Base-by-base conservation (phyloP, 2,113 vertebrate genomes). In the Campylomormyrus numenius region DNA sequence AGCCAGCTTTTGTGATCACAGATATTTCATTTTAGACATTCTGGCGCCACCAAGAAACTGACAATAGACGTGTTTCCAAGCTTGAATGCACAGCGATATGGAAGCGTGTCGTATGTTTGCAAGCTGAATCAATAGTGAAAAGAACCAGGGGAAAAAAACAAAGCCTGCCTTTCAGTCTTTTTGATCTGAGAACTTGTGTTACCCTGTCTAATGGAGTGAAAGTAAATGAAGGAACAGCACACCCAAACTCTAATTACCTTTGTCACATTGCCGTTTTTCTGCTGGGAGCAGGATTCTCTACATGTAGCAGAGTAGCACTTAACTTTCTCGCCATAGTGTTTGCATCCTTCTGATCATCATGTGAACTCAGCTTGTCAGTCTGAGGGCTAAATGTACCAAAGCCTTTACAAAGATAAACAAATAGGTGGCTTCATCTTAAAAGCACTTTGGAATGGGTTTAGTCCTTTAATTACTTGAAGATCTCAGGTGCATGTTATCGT, bases 11-110 rank as follows among this genome's bases (percentile, higher is more conserved):
- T 53, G 48, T 87, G 85, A 53, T 87, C 48, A 35, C 17, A 52
- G 49, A 87, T 86, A 27, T 86, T 87, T 35, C 85, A 52, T 87
- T 87, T n/a, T 56, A 52, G 85, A 87, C 24, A 46, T 87, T 46
- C 49, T 46, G n/a, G 7, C 0, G 48, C 27, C 21, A 48, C 48
- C 49, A 46, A 53, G 85, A n/a, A 85, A 87, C 49, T 27, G 85
- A 87, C 85, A 87, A 87, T 87, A 52, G n/a, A 87, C 27, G 24
- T 3, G 49, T 52, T 27, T 87, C 49, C 49, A 52, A 52, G 85
- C 49, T 53, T 52, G 48, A 49, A 9, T 35, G 48, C 85, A 53
- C 85, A 52, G 27, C 15, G 5, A 52, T 45, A 48, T 52, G 85
- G 85, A 53, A 53, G 13, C 0, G 49, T 87, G 8, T 53, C 15